Percentiles rank a stretch among this genome's conserved stretches.
Evolutionary conservation across 2,888 invertebrate species (phyloP).

Genomic region (Dascillus cervinus): DNA sequence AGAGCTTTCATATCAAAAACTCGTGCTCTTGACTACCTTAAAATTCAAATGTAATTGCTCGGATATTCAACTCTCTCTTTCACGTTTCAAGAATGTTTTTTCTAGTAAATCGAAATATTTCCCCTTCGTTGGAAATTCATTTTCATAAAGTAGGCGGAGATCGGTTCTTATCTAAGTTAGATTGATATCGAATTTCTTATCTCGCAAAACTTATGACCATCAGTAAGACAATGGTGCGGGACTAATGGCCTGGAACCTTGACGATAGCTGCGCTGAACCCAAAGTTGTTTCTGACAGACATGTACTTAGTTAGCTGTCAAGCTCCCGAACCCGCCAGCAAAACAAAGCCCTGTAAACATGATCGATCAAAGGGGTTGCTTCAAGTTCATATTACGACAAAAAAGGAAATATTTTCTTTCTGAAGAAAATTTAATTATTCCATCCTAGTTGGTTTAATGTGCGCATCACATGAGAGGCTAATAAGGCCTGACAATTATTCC

Average conservation of each 20-base stretch:
- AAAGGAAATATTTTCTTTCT: too few species aligned
- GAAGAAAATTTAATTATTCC: conserved; percentile 7
- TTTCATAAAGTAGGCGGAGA: too few species aligned
- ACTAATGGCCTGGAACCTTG: conserved; percentile 30
- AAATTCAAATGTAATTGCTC: conserved; percentile 36
- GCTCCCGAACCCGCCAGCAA: conserved; percentile 22
- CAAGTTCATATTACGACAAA: too few species aligned
- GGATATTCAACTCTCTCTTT: conserved; percentile 26
- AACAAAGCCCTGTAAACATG: conserved; percentile 21
- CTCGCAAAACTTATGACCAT: conserved; percentile 25
- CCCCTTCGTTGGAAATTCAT: too few species aligned
- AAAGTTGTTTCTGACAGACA: conserved; percentile 35
- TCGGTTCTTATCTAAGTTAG: too few species aligned
- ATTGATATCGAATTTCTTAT: too few species aligned
- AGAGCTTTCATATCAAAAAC: conserved; percentile 34
- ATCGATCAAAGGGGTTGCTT: conserved; percentile 15
- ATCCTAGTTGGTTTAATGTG: conserved; percentile 11
- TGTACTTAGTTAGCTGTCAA: conserved; percentile 38
- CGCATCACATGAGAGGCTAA: conserved; percentile 36
- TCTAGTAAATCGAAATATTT: too few species aligned
- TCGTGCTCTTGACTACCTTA: conserved; percentile 28
- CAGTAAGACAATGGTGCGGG: conserved; percentile 25
- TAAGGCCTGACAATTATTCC: conserved; percentile 51
- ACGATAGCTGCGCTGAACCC: conserved; percentile 25
- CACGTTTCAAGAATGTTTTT: too few species aligned